Base-by-base conservation (phyloP, 2,888 invertebrate species). In the Choreutis nemorana region DNA sequence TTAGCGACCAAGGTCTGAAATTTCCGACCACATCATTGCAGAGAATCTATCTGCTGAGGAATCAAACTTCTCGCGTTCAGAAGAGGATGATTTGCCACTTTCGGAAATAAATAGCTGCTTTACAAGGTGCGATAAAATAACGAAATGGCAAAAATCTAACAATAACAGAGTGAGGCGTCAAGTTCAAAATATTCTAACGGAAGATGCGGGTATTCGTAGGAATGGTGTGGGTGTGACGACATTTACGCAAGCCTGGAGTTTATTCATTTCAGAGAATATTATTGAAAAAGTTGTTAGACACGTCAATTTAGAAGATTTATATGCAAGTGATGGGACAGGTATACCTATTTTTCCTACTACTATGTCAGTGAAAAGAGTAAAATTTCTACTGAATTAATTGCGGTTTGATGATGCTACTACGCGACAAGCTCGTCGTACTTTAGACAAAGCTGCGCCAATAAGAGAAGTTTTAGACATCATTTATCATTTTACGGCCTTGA, bases 231-330 rank as follows among this genome's bases (percentile, higher is more conserved):
- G 40, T 3, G 40, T 37, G 29, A 44, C 38, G 21, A 36, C 36
- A 33, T 43, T 39, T 34, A 35, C 23, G 31, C 33, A 41, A 40
- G 40, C 42, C 34, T 49, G 44, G 48, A 39, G 37, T 42, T 42
- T 45, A 35, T 41, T 47, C 20, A 41, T 50, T 38, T 22, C 31
- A 14, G 38, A 42, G 15, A 35, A 42, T 30, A 41, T 42, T 16
- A 34, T 44, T 22, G 35, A 41, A 30, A 36, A 44, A 39, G 32
- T 37, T 33, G 32, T 35, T 30, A 33, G 14, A 37, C 25, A 42
- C 23, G 34, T 31, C 26, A 40, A 40, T 41, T 40, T 41, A 36
- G 39, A 42, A 30, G 41, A 44, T 42, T 37, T 43, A 33, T 40
- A 35, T 34, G 27, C 35, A 29, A 40, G n/a, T n/a, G n/a, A n/a